phyloP scores from a whole-genome alignment of 1,140 invertebrate species.

The Magallana angulata region DNA sequence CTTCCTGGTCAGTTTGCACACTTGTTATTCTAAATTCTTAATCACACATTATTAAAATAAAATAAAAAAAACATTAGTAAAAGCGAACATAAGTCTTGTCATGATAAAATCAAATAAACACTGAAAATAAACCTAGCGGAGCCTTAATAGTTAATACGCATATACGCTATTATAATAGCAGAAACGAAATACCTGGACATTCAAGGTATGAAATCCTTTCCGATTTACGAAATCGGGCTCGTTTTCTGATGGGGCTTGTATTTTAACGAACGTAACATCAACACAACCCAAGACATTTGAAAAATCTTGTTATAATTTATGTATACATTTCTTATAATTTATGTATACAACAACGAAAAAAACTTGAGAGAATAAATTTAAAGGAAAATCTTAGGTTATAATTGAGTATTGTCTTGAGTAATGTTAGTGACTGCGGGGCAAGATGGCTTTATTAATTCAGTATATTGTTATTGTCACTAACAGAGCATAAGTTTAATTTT shows the following conservation, averaged over 20 bases:
- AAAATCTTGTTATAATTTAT: too few species aligned
- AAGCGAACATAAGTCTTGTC: neutral
- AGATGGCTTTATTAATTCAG: too few species aligned
- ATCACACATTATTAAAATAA: too few species aligned
- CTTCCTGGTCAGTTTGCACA: neutral
- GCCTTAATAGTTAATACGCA: neutral
- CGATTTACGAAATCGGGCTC: conserved; percentile 39
- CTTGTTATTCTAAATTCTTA: neutral
- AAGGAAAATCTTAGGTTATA: too few species aligned
- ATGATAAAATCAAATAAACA: neutral
- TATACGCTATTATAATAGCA: neutral
- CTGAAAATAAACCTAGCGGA: neutral
- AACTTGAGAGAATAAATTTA: too few species aligned
- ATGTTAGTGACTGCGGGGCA: too few species aligned
- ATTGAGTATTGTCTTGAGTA: too few species aligned
- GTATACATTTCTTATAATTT: too few species aligned
- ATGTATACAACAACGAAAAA: neutral
- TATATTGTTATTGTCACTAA: too few species aligned
- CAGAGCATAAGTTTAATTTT: too few species aligned
- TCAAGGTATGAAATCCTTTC: conserved; percentile 45
- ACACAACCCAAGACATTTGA: too few species aligned
- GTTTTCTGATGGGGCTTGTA: conserved; percentile 33
- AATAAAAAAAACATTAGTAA: neutral
- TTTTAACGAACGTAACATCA: conserved; percentile 38
- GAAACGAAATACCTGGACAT: conserved; percentile 37